Evolutionary conservation across 2,888 invertebrate genomes (phyloP).

Genomic region (Saturnia japonica): DNA sequence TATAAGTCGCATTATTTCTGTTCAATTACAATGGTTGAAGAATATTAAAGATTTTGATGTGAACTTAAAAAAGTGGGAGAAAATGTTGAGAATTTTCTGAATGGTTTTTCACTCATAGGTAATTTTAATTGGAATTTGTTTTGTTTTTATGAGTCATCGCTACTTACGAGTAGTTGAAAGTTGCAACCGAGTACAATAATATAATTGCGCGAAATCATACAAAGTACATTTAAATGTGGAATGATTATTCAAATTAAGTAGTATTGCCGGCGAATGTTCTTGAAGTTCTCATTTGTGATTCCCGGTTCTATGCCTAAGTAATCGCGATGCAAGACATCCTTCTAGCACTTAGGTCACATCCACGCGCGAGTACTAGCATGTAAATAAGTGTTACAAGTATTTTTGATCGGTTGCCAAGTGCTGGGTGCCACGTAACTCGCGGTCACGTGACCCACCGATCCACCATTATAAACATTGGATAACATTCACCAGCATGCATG

Average conservation of each 20-base stretch:
- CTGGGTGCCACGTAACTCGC: constrained; percentile 53
- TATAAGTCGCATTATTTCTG: no score
- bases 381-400: constrained; percentile 62
- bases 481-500: constrained; percentile 52
- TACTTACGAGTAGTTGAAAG: background rate
- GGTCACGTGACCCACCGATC: constrained; percentile 58
- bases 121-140: no score
- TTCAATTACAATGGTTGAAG: no score
- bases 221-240: constrained; percentile 1
- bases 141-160: background rate
- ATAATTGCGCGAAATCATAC: background rate
- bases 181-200: background rate
- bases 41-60: no score
- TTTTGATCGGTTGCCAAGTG: constrained; percentile 67
- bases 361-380: constrained; percentile 60
- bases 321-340: constrained; percentile 47
- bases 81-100: no score
- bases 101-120: no score
- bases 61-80: no score
- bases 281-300: constrained; percentile 35
- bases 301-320: constrained; percentile 16
- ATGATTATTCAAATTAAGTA: background rate
- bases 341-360: constrained; percentile 60
- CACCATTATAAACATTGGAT: constrained; percentile 70
- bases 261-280: constrained; percentile 24